Evolutionary conservation across 2,113 vertebrate genomes (phyloP), one percentile per base, ranked within the genome.

Genomic region (Helogale parvula): DNA sequence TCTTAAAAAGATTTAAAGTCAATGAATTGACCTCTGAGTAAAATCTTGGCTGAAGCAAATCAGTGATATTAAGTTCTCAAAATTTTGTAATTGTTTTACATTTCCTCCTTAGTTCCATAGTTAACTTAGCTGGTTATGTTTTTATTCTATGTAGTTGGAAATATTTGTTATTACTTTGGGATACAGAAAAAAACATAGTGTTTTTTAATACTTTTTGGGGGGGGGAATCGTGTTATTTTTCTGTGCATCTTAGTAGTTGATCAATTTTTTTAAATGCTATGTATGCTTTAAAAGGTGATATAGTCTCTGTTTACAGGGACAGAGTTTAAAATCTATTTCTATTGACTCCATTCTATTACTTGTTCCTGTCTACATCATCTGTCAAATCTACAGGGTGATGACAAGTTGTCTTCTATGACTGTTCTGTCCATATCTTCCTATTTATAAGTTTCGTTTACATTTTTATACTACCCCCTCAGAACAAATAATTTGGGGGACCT

Each of bases 111-210:
- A 17, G 47, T 93, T 91, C 68, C 68, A 93, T 17, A 92, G 83
- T 86, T 93, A 92, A 92, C 25, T 76, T 88, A 90, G 63, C 10
- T 15, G 35, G 33, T 38, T 81, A 29, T 2, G 41, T 90, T 94
- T 85, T 88, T 57, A 89, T 86, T 93, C 68, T 60, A 89, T 79
- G 79, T 68, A 68, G 45, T 21, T 74, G 45, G 35, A 85, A 77
- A 76, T 93, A 57, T 72, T 95, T 82, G 27, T 80, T 84, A 81
- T 85, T 90, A 88, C 91, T 95, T 88, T 71, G 38, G 80, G 50
- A 96, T 88, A 21, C 69, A 35, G 41, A 94, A 93, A 74, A 82
- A 93, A 86, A 93, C 27, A 41, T 41, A 35, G 9, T 76, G 3
- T 11, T 69, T 93, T 93, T 69, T 60, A 74, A 66, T 68, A 89